Evolutionary conservation across 2,113 vertebrate species (phyloP).

Genomic region (Chroicocephalus ridibundus): DNA sequence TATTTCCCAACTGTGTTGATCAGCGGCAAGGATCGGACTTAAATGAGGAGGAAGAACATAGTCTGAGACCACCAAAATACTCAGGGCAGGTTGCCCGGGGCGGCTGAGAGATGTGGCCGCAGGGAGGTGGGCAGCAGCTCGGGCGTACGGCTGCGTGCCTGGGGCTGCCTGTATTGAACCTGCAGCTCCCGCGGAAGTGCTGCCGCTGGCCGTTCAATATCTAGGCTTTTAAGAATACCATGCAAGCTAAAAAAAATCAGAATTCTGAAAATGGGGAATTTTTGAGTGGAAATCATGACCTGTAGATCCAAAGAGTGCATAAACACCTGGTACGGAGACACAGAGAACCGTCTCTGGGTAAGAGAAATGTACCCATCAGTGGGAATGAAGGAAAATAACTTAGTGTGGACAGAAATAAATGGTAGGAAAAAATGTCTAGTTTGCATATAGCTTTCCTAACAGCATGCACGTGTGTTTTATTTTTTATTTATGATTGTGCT

Average conservation of each 20-base stretch:
- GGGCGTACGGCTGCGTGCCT: background rate
- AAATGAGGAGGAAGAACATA: background rate
- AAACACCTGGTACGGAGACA: background rate
- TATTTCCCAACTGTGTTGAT: background rate
- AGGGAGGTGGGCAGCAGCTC: background rate
- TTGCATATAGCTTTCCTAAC: background rate
- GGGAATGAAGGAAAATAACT: background rate
- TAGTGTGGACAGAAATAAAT: background rate
- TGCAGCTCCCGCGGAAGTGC: background rate
- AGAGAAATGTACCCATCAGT: background rate
- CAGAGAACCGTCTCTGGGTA: background rate
- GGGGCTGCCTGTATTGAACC: rapidly evolving
- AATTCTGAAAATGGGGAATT: background rate
- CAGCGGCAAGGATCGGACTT: background rate
- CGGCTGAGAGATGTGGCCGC: rapidly evolving
- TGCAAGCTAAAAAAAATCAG: background rate
- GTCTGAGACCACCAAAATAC: background rate
- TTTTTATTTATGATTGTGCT: background rate
- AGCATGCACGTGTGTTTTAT: rapidly evolving
- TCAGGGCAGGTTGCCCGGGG: background rate
- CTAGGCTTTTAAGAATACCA: rapidly evolving
- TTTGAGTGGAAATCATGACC: background rate
- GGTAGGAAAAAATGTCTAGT: background rate
- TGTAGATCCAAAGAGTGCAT: background rate
- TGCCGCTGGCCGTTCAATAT: rapidly evolving